Percentiles rank a stretch among this genome's conserved stretches.
Evolutionary conservation across 2,888 invertebrate genomes (phyloP).

Genomic region (Allygus modestus): DNA sequence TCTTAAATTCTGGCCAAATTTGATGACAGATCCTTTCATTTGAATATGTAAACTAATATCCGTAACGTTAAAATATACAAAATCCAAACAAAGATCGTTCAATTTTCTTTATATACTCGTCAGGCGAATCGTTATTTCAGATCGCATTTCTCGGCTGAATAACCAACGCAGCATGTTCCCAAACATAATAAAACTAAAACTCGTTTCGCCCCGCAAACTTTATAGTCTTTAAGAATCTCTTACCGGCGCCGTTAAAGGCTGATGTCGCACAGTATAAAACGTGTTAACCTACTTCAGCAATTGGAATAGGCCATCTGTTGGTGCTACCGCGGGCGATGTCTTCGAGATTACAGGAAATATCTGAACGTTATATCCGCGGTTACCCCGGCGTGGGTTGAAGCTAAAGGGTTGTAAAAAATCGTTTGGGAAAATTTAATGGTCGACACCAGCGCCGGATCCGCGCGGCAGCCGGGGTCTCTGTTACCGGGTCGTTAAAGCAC

Average conservation of each 20-base stretch:
- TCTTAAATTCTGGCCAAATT: too few species aligned
- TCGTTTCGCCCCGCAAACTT: too few species aligned
- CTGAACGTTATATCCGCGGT: neutral
- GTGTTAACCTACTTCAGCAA: neutral
- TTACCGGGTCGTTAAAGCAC: neutral
- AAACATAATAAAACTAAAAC: too few species aligned
- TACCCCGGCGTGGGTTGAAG: neutral
- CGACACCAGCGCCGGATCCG: neutral
- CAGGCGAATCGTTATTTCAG: too few species aligned
- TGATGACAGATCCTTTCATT: too few species aligned
- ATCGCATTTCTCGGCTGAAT: too few species aligned
- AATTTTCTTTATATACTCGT: too few species aligned
- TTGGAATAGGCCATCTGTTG: neutral
- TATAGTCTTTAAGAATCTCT: neutral
- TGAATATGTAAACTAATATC: too few species aligned
- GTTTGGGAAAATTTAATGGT: neutral
- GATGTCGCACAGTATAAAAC: neutral
- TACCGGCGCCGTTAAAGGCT: neutral
- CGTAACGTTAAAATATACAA: too few species aligned
- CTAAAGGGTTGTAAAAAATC: neutral
- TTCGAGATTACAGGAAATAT: neutral
- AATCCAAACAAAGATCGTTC: too few species aligned
- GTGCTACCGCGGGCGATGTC: neutral
- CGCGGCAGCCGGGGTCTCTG: too few species aligned
- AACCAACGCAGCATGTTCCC: too few species aligned